Evolutionary conservation across 1,140 invertebrate genomes (phyloP).

Genomic region (Anagrus nilaparvatae): DNA sequence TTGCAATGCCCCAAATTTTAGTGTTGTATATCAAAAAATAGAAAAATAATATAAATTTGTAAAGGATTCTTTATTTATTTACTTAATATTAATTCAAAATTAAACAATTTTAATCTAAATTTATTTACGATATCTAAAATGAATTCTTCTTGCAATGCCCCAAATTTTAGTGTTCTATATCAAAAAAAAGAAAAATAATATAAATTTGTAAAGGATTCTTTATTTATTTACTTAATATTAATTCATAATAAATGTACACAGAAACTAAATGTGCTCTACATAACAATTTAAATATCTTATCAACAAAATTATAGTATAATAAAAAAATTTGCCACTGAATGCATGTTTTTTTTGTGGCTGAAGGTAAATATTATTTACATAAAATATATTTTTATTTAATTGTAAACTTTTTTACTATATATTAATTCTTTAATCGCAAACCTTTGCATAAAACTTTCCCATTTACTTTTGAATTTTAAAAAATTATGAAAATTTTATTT

Average conservation of each 20-base stretch:
- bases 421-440: no score
- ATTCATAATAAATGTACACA: constrained; percentile 29
- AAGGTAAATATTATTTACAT: no score
- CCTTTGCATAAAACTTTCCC: no score
- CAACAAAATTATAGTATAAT: constrained; percentile 14
- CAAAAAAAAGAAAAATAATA: constrained; percentile 7
- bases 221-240: constrained; percentile 30
- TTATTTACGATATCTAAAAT: no score
- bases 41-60: constrained; percentile 16
- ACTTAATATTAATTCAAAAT: no score
- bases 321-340: no score
- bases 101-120: no score
- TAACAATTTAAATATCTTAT: constrained; percentile 26
- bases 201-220: constrained; percentile 23
- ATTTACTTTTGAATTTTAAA: no score
- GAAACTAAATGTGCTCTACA: constrained; percentile 26
- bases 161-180: background rate
- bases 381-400: no score
- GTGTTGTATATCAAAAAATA: background rate
- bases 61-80: constrained; percentile 29
- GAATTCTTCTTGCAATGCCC: background rate
- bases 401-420: no score
- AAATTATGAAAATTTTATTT: no score
- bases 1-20: background rate
- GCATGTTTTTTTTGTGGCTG: no score